A percentile compares a stretch with the other conserved stretches of the same genome.
Conservation (phyloP, 2,888 invertebrate species). For the Drosophila recens region DNA sequence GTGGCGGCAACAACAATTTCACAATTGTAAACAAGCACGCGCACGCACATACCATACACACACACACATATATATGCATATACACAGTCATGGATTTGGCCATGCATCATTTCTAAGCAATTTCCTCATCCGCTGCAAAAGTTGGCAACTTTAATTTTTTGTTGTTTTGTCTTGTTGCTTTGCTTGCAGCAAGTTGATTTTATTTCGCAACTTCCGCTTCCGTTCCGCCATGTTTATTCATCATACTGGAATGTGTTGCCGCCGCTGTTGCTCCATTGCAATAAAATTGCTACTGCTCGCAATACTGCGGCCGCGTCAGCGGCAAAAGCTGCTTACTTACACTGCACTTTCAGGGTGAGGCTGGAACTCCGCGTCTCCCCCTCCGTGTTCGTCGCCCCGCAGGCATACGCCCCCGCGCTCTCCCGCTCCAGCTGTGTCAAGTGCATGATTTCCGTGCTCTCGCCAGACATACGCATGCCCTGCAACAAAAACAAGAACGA, state of each 20-base stretch:
- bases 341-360: slow-evolving; percentile 90
- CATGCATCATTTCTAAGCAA: slow-evolving; percentile 77
- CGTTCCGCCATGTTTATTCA: slow-evolving; percentile 60
- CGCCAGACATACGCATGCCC: slow-evolving; percentile 86
- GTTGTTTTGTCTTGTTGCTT: not conserved
- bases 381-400: slow-evolving; percentile 92
- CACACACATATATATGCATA: slow-evolving; percentile 14
- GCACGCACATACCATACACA: slow-evolving; percentile 11
- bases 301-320: slow-evolving; percentile 29
- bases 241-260: slow-evolving; percentile 26
- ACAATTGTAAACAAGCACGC: slow-evolving; percentile 70
- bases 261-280: slow-evolving; percentile 1
- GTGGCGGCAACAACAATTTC: slow-evolving; percentile 49
- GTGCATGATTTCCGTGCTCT: slow-evolving; percentile 87
- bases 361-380: slow-evolving; percentile 92
- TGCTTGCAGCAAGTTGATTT: slow-evolving; percentile 54
- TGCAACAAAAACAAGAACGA: slow-evolving; percentile 46
- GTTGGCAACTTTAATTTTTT: slow-evolving; percentile 56
- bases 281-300: slow-evolving; percentile 18
- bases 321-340: slow-evolving; percentile 87
- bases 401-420: slow-evolving; percentile 92
- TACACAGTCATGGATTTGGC: slow-evolving; percentile 31
- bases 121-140: slow-evolving; percentile 69
- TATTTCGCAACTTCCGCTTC: slow-evolving; percentile 72
- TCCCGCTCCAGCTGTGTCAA: slow-evolving; percentile 89